Evolutionary conservation across 2,113 vertebrate species (phyloP).

Genomic region (Rhea pennata): DNA sequence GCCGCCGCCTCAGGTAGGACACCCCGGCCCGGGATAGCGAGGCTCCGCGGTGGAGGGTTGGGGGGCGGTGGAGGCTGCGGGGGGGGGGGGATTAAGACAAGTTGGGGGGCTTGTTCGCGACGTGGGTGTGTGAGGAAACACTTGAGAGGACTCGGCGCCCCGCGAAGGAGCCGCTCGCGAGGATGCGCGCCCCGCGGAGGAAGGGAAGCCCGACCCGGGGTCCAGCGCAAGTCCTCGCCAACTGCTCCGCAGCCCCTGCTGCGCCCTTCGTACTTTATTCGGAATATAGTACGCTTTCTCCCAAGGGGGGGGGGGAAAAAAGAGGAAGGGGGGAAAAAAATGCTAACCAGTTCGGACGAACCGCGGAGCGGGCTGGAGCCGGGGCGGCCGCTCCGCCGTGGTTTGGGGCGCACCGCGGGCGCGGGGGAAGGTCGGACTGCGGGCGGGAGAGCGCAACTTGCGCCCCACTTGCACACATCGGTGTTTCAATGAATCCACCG

Average conservation of each 20-base stretch:
- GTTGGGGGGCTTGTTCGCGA: neutral
- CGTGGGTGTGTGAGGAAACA: no score
- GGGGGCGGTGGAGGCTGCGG: neutral
- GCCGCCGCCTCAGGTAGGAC: slow-evolving; percentile 32
- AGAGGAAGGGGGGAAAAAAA: no score
- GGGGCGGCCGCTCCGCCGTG: neutral
- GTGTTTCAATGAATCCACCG: slow-evolving; percentile 68
- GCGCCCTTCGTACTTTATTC: neutral
- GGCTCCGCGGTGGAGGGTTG: neutral
- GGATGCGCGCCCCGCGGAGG: neutral
- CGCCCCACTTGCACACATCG: slow-evolving; percentile 74
- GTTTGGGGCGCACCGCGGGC: neutral
- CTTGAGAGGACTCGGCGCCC: neutral
- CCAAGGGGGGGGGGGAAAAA: no score
- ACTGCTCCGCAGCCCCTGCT: neutral
- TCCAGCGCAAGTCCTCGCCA: neutral
- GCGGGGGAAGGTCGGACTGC: neutral
- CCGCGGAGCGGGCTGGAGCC: neutral
- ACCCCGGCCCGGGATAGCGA: neutral
- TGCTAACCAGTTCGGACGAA: neutral
- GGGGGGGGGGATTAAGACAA: neutral
- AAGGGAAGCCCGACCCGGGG: neutral
- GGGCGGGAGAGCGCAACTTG: slow-evolving; percentile 69
- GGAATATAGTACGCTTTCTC: neutral
- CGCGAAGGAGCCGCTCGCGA: no score